Evolutionary conservation across 2,113 vertebrate genomes (phyloP).

Genomic region (Rhinogobius similis): DNA sequence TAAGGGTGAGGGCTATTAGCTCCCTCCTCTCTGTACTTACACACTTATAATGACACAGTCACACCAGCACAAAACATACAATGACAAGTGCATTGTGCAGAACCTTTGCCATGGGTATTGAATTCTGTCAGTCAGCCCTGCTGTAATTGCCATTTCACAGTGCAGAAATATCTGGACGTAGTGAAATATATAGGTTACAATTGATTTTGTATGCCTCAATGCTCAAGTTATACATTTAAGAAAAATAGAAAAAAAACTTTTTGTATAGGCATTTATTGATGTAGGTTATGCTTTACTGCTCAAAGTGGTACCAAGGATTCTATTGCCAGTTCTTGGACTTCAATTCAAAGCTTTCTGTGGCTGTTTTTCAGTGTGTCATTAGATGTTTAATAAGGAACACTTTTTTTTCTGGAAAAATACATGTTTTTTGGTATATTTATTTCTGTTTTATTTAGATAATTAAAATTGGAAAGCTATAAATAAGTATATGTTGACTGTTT

Average conservation of each 20-base stretch:
- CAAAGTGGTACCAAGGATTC: background rate
- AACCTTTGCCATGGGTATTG: conserved; percentile 34
- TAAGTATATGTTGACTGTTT: no score
- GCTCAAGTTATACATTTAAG: conserved; percentile 36
- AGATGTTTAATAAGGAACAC: no score
- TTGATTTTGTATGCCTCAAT: conserved; percentile 42
- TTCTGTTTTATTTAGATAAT: no score
- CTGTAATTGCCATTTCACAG: conserved; percentile 31
- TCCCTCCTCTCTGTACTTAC: conserved; percentile 27
- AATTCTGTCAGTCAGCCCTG: conserved; percentile 15
- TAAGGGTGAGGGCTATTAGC: conserved; percentile 60
- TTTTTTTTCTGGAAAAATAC: no score
- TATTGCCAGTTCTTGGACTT: background rate
- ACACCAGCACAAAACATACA: conserved; percentile 12
- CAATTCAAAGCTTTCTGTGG: background rate
- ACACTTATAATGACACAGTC: conserved; percentile 24
- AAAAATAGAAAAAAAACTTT: conserved; percentile 24
- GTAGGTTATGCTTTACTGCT: no score
- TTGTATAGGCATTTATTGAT: no score
- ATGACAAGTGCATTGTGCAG: conserved; percentile 15
- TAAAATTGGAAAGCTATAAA: no score
- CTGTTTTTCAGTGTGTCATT: no score
- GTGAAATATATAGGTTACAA: conserved; percentile 45
- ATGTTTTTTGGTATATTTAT: no score
- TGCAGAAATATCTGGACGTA: conserved; percentile 45